phyloP scores from a whole-genome alignment of 2,888 invertebrate species.

The Pecten maximus region DNA sequence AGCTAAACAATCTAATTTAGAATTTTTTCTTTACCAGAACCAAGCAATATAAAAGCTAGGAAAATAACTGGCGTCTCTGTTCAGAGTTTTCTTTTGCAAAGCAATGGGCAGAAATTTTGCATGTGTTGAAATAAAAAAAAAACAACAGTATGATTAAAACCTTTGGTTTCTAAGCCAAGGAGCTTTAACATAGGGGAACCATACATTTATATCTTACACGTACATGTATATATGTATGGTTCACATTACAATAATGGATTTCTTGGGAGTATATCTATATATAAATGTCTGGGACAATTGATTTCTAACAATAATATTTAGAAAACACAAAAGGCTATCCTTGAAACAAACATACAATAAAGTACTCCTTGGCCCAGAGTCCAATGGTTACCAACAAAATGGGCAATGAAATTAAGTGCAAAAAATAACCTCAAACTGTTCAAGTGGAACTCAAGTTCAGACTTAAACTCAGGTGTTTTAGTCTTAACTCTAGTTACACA shows the following conservation, averaged over 20 bases:
- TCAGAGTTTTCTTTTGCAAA: constrained; percentile 29
- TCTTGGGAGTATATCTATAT: constrained; percentile 31
- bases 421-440: constrained; percentile 23
- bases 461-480: neutral
- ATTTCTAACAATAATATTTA: constrained; percentile 30
- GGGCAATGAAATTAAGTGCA: neutral
- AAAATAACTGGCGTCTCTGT: constrained; percentile 5
- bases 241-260: neutral
- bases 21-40: constrained; percentile 2
- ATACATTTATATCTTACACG: neutral
- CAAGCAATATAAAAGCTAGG: constrained; percentile 20
- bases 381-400: neutral
- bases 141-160: neutral
- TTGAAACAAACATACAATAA: constrained; percentile 6
- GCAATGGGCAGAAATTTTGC: constrained; percentile 19
- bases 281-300: constrained; percentile 25
- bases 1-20: constrained; percentile 37
- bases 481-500: neutral
- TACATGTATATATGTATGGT: neutral
- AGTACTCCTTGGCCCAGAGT: neutral
- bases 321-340: constrained; percentile 33
- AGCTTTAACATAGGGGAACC: neutral
- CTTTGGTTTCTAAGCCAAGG: neutral
- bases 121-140: neutral
- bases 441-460: neutral